phyloP scores from a whole-genome alignment of 2,797 vertebrate species.

The Ambastaia sidthimunki region DNA sequence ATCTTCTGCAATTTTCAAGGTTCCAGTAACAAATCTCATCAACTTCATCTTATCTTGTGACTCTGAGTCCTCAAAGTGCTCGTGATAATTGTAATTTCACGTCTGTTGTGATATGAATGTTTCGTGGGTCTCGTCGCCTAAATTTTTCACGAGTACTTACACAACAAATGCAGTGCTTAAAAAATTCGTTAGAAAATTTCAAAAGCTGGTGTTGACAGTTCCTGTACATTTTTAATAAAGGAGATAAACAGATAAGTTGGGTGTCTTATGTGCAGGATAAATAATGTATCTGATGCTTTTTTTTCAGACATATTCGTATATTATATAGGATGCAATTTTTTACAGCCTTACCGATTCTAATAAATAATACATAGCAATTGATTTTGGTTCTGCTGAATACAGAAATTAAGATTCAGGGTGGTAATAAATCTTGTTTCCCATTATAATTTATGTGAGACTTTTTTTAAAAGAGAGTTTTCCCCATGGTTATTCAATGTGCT shows the following conservation, averaged over 20 bases:
- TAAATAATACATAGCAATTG: conserved; percentile 54
- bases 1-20: neutral
- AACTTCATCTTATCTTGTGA: neutral
- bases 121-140: neutral
- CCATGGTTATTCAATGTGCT: conserved; percentile 8
- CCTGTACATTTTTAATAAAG: conserved; percentile 55
- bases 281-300: conserved; percentile 38
- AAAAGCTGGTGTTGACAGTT: conserved; percentile 8
- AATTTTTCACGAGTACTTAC: conserved; percentile 21
- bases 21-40: conserved; percentile 20
- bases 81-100: conserved; percentile 9
- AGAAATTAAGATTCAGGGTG: conserved; percentile 44
- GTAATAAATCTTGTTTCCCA: conserved; percentile 11
- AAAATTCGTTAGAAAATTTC: conserved; percentile 3
- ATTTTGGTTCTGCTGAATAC: conserved; percentile 41
- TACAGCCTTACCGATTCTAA: conserved; percentile 19
- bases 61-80: neutral
- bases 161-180: conserved; percentile 14
- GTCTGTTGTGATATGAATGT: conserved; percentile 2
- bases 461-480: conserved; percentile 5
- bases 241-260: conserved; percentile 49
- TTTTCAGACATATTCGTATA: conserved; percentile 36
- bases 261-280: conserved; percentile 27
- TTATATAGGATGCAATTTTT: conserved; percentile 37
- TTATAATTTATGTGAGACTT: conserved; percentile 22